phyloP scores from a whole-genome alignment of 2,888 invertebrate genomes.

The Aleiodes leptofemur region DNA sequence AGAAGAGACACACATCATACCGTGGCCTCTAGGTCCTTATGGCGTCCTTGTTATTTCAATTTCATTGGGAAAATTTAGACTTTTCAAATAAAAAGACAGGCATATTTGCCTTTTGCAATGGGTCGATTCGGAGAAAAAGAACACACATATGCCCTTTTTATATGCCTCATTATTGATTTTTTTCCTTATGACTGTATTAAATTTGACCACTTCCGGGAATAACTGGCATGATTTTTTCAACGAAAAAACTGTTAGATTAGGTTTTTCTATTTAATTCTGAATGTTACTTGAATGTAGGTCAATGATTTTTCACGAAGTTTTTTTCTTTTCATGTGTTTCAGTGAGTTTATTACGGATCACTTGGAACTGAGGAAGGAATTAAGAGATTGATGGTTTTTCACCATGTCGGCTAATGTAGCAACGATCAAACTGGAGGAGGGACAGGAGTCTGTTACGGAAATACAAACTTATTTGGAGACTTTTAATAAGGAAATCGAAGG shows the following conservation, averaged over 20 bases:
- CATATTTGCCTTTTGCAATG: not conserved
- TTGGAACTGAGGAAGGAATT: slow-evolving; percentile 14
- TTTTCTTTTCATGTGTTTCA: slow-evolving; percentile 2
- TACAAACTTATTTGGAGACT: slow-evolving; percentile 88
- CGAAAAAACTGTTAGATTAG: not conserved
- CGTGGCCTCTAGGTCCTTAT: slow-evolving; percentile 34
- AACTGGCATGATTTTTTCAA: not conserved
- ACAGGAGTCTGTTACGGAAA: slow-evolving; percentile 80
- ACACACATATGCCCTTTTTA: not conserved
- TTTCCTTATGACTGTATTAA: slow-evolving; percentile 1
- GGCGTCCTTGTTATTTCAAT: slow-evolving; percentile 35
- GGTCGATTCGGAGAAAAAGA: not conserved
- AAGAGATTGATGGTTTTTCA: slow-evolving; percentile 59
- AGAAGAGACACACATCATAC: slow-evolving; percentile 23
- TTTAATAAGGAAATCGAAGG: slow-evolving; percentile 88
- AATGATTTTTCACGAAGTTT: not conserved
- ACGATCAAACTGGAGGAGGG: slow-evolving; percentile 72
- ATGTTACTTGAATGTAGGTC: not conserved
- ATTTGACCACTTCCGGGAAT: slow-evolving; percentile 22
- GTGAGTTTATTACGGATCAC: not conserved
- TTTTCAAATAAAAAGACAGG: too few relatives aligned
- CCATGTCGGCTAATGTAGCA: slow-evolving; percentile 71
- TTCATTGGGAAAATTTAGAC: not conserved
- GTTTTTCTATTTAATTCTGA: not conserved
- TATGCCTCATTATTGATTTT: slow-evolving; percentile 15